Evolutionary conservation across 2,797 vertebrate species (phyloP), one percentile per base, ranked within the genome.

Genomic region (Gallinago solitaria): DNA sequence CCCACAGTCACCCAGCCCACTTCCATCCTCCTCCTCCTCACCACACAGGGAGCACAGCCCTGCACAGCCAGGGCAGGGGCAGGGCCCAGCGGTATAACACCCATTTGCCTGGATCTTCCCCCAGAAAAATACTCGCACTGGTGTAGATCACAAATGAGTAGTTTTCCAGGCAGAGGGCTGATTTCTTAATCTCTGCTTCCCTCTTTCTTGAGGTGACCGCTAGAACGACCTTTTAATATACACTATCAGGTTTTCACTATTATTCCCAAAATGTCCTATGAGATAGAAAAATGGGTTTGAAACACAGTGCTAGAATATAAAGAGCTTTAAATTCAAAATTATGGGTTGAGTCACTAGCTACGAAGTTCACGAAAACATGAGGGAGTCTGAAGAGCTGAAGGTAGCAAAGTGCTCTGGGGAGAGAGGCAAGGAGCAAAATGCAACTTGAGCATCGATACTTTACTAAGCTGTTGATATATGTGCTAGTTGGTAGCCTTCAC

Each of bases 381-480:
- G 56, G 82, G 76, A 76, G 67, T 94, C 81, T 96, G 88, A 91
- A 96, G 90, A 97, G 60, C 30, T 56, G 77, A 94, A 78, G n/a
- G 87, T 21, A 77, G 32, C 16, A 35, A 77, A 67, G 43, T 41
- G 77, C 78, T 92, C 87, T 76, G 89, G 83, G 92, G 69, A 84
- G 75, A 45, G 16, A 76, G 43, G 75, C 71, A 85, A 74, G 53
- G 85, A 61, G 35, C 13, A 53, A 75, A 82, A 35, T 5, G 6
- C 43, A 82, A 79, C 32, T 0, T 15, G 12, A 83, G 30, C 18
- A 6, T 86, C 7, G 4, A 33, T 59, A 41, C 74, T 78, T 87
- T 43, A 39, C n/a, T 50, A 21, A 50, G 41, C 35, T 68, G 11
- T 43, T 75, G 37, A 67, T 81, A 4, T 20, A 80, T 50, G 47